Conservation (phyloP, 1,140 invertebrate species). For the Cherax quadricarinatus region DNA sequence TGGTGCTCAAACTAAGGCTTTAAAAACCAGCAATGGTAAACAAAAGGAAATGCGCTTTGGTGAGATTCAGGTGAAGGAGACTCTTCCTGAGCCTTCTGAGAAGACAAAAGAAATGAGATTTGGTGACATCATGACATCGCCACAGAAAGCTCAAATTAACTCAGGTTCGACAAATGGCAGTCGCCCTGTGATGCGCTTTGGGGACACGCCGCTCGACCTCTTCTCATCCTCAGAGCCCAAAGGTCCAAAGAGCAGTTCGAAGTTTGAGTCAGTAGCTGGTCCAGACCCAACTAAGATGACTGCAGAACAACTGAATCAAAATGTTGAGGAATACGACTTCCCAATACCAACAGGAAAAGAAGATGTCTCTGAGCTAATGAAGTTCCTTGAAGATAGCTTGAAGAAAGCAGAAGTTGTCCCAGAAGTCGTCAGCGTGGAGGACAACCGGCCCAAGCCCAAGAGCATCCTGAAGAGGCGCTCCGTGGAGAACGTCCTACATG, state of each 20-base stretch:
- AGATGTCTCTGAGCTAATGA: constrained; percentile 68
- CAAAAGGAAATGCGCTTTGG: constrained; percentile 71
- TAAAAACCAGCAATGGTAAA: constrained; percentile 54
- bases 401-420: constrained; percentile 66
- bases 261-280: constrained; percentile 71
- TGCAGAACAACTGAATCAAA: constrained; percentile 72
- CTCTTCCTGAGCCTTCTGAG: constrained; percentile 3
- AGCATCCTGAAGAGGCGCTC: constrained; percentile 72
- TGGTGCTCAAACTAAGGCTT: constrained; percentile 59
- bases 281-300: constrained; percentile 73
- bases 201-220: constrained; percentile 69
- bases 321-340: constrained; percentile 73
- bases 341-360: constrained; percentile 72
- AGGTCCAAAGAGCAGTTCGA: constrained; percentile 59
- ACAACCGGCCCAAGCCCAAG: constrained; percentile 65
- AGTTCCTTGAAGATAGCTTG: constrained; percentile 69
- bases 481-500: constrained; percentile 67
- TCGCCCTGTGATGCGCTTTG: constrained; percentile 67
- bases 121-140: not conserved
- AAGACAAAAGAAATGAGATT: constrained; percentile 25
- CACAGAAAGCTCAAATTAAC: constrained; percentile 14
- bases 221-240: constrained; percentile 40
- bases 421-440: constrained; percentile 62
- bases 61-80: constrained; percentile 63
- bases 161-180: not conserved